These are phyloP conservation scores for Oedothorax gibbosus DNA, from an alignment of 1,140 invertebrate species.

Conservation along the genomic window DNA sequence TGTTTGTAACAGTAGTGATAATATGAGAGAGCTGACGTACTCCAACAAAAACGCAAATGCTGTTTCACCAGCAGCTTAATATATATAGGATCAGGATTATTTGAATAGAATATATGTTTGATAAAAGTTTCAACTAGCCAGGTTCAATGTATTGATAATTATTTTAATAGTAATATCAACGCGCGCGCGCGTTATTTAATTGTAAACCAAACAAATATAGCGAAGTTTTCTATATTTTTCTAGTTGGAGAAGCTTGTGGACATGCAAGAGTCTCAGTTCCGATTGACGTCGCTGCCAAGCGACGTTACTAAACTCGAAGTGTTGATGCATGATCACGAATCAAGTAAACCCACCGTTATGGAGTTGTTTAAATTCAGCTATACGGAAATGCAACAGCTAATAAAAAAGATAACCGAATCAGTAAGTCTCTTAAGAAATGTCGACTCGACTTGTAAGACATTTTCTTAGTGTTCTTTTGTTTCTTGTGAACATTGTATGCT, in stretches of 20 bases:
- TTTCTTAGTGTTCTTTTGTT: not conserved
- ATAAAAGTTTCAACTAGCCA: no score
- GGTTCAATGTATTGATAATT: no score
- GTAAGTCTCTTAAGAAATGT: slow-evolving; percentile 67
- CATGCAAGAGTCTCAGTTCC: slow-evolving; percentile 69
- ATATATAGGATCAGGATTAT: no score
- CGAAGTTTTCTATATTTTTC: slow-evolving; percentile 45
- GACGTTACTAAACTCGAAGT: slow-evolving; percentile 71
- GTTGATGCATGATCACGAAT: slow-evolving; percentile 72
- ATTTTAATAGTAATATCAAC: not conserved
- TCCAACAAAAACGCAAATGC: no score
- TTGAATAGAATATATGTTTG: no score
- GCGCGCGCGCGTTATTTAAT: not conserved
- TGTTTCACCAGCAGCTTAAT: no score
- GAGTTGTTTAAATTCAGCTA: slow-evolving; percentile 75
- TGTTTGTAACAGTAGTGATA: no score
- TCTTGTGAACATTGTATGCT: not conserved
- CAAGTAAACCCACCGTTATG: slow-evolving; percentile 72
- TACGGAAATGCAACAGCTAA: slow-evolving; percentile 76
- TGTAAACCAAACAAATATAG: not conserved
- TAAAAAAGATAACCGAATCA: slow-evolving; percentile 75
- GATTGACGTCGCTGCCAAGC: slow-evolving; percentile 68
- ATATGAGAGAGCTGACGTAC: no score
- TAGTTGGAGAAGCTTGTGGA: slow-evolving; percentile 73
- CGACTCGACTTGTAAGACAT: not conserved